phyloP scores from a whole-genome alignment of 2,113 vertebrate genomes.

The Pyxicephalus adspersus region DNA sequence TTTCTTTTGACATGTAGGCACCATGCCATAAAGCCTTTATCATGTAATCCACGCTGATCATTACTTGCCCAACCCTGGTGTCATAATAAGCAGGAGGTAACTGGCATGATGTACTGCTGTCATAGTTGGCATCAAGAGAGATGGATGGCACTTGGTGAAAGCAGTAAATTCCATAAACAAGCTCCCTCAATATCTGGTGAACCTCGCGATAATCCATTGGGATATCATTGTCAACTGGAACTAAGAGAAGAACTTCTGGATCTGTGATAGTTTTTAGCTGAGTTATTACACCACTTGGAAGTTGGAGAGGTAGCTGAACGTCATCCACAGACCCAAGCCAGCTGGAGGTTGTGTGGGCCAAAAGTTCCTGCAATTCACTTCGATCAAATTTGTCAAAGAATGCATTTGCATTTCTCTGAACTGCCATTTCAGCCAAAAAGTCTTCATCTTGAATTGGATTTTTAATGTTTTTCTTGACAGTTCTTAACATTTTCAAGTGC shows the following conservation, averaged over 20 bases:
- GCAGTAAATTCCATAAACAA: constrained; percentile 73
- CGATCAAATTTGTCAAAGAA: constrained; percentile 73
- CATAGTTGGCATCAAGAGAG: constrained; percentile 70
- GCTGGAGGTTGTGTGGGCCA: constrained; percentile 63
- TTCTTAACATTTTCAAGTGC: constrained; percentile 57
- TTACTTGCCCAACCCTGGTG: constrained; percentile 70
- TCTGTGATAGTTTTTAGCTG: constrained; percentile 66
- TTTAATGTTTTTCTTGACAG: constrained; percentile 60
- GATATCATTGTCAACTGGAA: constrained; percentile 63
- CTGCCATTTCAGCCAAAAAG: constrained; percentile 65
- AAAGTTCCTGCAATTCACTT: constrained; percentile 70
- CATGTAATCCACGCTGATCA: constrained; percentile 70
- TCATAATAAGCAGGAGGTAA: constrained; percentile 73
- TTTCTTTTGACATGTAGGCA: constrained; percentile 68
- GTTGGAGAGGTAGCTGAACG: constrained; percentile 56
- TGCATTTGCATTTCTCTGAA: constrained; percentile 68
- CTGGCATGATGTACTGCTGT: constrained; percentile 71
- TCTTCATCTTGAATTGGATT: constrained; percentile 62
- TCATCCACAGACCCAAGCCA: constrained; percentile 71
- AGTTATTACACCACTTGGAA: constrained; percentile 67
- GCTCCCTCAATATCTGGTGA: constrained; percentile 74
- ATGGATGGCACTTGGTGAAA: constrained; percentile 75
- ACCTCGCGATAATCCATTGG: constrained; percentile 71
- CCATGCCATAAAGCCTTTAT: constrained; percentile 78
- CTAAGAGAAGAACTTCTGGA: constrained; percentile 65